Conservation (phyloP, 1,140 invertebrate genomes). For the Microplitis demolitor region DNA sequence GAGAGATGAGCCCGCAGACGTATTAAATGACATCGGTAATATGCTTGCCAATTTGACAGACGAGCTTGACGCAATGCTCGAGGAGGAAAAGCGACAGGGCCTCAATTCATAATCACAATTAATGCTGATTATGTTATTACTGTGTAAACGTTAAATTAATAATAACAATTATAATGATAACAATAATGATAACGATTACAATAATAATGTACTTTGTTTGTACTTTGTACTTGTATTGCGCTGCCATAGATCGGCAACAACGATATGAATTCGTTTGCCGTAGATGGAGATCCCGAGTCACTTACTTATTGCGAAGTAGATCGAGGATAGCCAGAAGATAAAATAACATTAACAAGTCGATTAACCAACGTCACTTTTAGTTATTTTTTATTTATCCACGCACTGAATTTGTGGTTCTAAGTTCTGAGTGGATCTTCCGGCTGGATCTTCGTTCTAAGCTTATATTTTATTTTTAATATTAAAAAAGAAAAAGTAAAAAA, state of each 20-base stretch:
- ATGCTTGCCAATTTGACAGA: slow-evolving; percentile 94
- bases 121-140: slow-evolving; percentile 13
- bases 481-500: no score
- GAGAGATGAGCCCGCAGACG: slow-evolving; percentile 77
- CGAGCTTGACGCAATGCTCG: slow-evolving; percentile 92
- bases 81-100: slow-evolving; percentile 85
- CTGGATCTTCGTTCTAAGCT: no score
- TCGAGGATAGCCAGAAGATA: no score
- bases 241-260: slow-evolving; percentile 38
- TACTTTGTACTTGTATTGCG: slow-evolving; percentile 17
- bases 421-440: neutral
- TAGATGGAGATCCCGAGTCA: neutral
- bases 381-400: neutral
- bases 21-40: slow-evolving; percentile 94
- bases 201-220: slow-evolving; percentile 23
- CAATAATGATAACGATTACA: no score
- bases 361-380: neutral
- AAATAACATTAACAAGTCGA: neutral
- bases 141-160: neutral
- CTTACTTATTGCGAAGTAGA: slow-evolving; percentile 4
- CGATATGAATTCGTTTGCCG: neutral
- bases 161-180: slow-evolving; percentile 28
- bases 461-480: no score
- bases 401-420: neutral
- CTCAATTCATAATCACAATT: slow-evolving; percentile 62